Evolutionary conservation across 1,140 invertebrate species (phyloP), one percentile per base, ranked within the genome.

Genomic region (Nilaparvata lugens): DNA sequence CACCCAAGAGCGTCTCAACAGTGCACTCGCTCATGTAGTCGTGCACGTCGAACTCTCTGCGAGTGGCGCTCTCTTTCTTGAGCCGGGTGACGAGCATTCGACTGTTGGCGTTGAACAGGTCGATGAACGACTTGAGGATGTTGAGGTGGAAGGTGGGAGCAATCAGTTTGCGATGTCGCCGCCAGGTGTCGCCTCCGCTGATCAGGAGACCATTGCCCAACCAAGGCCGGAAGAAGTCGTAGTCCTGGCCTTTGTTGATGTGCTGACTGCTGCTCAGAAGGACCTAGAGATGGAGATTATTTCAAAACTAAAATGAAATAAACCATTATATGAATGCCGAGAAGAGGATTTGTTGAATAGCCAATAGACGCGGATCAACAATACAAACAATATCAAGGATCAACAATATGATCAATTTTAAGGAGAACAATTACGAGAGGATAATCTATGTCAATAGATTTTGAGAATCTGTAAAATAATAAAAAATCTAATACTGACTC

Each of bases 21-120:
- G 87, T 90, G 56, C 84, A 83, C 68, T 89, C 87, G 66, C 86
- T 89, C 87, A 90, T 89, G 75, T 89, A 89, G 69, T 90, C 83
- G 67, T 90, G 88, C 66, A 81, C 82, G 69, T 90, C 87, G 71
- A 89, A 88, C 28, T 78, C 79, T 65, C 83, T 84, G 52, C 77
- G 62, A 84, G 31, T 11, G 7, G 31, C 31, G 31, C 4, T 82
- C 69, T 81, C 79, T 64, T 81, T 71, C 65, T 78, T 80, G 69
- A 82, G 68, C 62, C 73, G 78, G 4, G 85, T 79, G 4, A 87
- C 83, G 5, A 88, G 83, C 45, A 81, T 79, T 28, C 77, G 76
- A 13, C 85, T 87, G 73, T 89, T 89, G 52, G 82, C 84, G 68
- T 89, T 89, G 75, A 90, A 90, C 18, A 88, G 75, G 66, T 88